phyloP scores from a whole-genome alignment of 2,888 invertebrate genomes.

The Linnaemya tessellans region DNA sequence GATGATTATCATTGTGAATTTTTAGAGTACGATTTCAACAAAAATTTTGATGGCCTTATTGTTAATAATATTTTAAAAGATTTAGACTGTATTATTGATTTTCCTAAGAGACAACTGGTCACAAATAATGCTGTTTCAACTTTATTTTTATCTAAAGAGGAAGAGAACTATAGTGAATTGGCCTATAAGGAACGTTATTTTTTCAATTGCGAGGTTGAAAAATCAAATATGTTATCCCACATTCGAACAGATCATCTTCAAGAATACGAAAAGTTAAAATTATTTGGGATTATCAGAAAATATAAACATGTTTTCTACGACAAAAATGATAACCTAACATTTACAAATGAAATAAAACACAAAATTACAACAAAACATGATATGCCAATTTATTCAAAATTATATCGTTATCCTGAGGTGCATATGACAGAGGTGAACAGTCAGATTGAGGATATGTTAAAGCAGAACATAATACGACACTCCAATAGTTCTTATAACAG shows the following conservation, averaged over 20 bases:
- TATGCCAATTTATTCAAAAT: not conserved
- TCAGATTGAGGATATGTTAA: slow-evolving; percentile 1
- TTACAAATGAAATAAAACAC: not conserved
- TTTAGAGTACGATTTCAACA: too few relatives aligned
- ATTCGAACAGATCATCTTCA: slow-evolving; percentile 7
- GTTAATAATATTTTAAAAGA: not conserved
- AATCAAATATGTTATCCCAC: not conserved
- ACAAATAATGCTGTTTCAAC: not conserved
- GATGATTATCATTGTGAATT: too few relatives aligned
- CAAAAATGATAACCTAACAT: slow-evolving; percentile 3
- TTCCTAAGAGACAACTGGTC: not conserved
- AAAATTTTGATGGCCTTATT: too few relatives aligned
- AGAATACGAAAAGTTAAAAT: slow-evolving; percentile 5
- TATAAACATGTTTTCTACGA: slow-evolving; percentile 11
- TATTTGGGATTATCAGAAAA: slow-evolving; percentile 11
- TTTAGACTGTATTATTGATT: not conserved
- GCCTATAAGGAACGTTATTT: not conserved
- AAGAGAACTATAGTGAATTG: not conserved
- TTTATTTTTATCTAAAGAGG: not conserved
- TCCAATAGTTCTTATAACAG: slow-evolving; percentile 11
- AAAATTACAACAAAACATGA: slow-evolving; percentile 5
- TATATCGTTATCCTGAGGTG: too few relatives aligned
- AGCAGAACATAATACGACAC: not conserved
- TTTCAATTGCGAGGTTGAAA: not conserved
- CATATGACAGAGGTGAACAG: not conserved